phyloP scores from a whole-genome alignment of 92 coral and sea anemone genomes.

The Chrysogorgia sp. region DNA sequence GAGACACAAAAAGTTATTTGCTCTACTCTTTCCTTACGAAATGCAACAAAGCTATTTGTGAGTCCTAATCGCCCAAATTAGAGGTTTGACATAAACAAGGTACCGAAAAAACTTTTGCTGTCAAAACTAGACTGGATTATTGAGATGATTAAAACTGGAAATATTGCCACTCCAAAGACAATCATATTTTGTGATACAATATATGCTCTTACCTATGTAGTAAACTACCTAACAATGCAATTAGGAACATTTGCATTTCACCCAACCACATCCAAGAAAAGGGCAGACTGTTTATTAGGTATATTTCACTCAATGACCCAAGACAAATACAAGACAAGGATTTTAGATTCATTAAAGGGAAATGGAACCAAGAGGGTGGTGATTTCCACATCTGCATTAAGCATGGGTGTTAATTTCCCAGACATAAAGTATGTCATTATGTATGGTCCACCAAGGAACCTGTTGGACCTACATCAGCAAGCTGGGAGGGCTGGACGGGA shows the following conservation, averaged over 20 bases:
- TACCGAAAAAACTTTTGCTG: neutral
- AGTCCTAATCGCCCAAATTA: slow-evolving; percentile 45
- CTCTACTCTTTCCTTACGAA: slow-evolving; percentile 1
- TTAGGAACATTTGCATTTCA: slow-evolving; percentile 35
- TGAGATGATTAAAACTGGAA: neutral
- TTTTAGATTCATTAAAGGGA: neutral
- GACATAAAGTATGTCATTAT: slow-evolving; percentile 47
- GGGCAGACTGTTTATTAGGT: slow-evolving; percentile 30
- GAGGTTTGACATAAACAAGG: slow-evolving; percentile 19
- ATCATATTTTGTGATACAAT: slow-evolving; percentile 45
- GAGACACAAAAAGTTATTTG: slow-evolving; percentile 37
- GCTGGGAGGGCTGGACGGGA: slow-evolving; percentile 67
- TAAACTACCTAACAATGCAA: slow-evolving; percentile 35
- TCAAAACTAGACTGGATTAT: slow-evolving; percentile 36
- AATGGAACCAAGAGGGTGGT: slow-evolving; percentile 23
- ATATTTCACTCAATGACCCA: slow-evolving; percentile 31
- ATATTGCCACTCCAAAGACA: slow-evolving; percentile 37
- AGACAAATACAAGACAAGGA: neutral
- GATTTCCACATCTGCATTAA: slow-evolving; percentile 45
- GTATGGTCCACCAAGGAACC: slow-evolving; percentile 54
- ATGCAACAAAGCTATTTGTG: slow-evolving; percentile 1
- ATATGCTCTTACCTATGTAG: slow-evolving; percentile 44
- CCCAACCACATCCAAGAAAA: neutral
- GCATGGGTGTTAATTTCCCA: slow-evolving; percentile 62
- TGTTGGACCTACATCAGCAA: slow-evolving; percentile 54